Evolutionary conservation across 2,113 vertebrate genomes (phyloP).

Genomic region (Thermophis baileyi): DNA sequence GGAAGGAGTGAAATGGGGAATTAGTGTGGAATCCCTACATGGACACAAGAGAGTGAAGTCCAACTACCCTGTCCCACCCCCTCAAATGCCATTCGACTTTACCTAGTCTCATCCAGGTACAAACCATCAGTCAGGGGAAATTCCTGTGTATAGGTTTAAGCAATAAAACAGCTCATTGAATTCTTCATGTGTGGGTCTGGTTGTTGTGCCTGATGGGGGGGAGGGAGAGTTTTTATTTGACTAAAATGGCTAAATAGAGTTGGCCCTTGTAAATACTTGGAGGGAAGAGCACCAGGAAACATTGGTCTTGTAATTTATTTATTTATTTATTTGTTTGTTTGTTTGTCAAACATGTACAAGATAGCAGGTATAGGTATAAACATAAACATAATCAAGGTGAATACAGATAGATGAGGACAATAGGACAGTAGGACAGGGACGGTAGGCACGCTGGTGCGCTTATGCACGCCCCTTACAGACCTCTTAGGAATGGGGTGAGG

Average conservation of each 20-base stretch:
- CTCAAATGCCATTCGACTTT: neutral
- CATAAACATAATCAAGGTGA: too few relatives aligned
- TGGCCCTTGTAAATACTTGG: neutral
- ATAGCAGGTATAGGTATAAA: too few relatives aligned
- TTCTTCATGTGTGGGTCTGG: neutral
- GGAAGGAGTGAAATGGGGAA: neutral
- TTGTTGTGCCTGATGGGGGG: neutral
- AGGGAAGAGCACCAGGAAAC: neutral
- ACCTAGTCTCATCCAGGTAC: neutral
- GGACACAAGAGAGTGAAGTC: neutral
- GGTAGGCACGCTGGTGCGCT: too few relatives aligned
- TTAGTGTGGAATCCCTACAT: neutral
- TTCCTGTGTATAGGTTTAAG: neutral
- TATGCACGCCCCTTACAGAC: too few relatives aligned
- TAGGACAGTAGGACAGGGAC: too few relatives aligned
- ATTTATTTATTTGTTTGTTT: too few relatives aligned
- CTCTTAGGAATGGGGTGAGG: too few relatives aligned
- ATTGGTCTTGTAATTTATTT: neutral
- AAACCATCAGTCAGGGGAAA: neutral
- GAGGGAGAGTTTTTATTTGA: neutral
- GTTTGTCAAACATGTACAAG: too few relatives aligned
- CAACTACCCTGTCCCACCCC: neutral
- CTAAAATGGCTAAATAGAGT: neutral
- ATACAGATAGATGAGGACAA: too few relatives aligned
- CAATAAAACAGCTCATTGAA: neutral